Evolutionary conservation across 2,113 vertebrate species (phyloP).

Genomic region (Lepus americanus): DNA sequence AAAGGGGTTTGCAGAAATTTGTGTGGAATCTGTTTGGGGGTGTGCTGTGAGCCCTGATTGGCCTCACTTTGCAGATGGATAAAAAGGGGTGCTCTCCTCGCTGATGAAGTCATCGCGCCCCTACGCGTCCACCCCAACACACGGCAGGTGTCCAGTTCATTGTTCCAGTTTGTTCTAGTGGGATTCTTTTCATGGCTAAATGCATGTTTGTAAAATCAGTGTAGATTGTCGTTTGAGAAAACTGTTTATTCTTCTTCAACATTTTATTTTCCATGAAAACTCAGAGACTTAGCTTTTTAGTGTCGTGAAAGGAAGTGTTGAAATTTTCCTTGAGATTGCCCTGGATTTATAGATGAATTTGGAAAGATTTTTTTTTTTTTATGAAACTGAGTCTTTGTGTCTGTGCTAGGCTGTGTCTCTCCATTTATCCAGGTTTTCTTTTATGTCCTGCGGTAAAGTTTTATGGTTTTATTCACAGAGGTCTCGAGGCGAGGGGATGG

Average conservation of each 20-base stretch:
- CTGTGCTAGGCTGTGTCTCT: not conserved
- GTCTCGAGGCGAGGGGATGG: conserved; percentile 53
- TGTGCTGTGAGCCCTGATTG: not conserved
- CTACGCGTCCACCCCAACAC: not conserved
- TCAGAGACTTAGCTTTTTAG: not conserved
- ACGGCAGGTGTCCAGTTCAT: not conserved
- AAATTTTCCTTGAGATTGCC: not conserved
- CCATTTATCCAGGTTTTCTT: conserved; percentile 48
- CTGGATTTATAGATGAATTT: conserved; percentile 58
- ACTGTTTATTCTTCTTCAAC: not conserved
- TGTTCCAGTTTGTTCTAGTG: not conserved
- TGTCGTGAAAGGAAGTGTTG: not conserved
- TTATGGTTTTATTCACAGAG: conserved; percentile 48
- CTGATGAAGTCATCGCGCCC: no score
- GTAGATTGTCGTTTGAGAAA: not conserved
- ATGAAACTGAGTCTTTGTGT: not conserved
- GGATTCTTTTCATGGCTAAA: not conserved
- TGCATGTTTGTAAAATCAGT: not conserved
- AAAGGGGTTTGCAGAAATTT: not conserved
- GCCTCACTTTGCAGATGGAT: not conserved
- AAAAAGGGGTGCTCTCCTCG: not conserved
- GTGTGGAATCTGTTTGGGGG: not conserved
- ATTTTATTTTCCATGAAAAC: conserved; percentile 37
- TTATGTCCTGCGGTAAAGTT: conserved; percentile 19
- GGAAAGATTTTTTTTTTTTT: not conserved